Percentiles rank a stretch among this genome's conserved stretches.
Conservation (phyloP, 2,888 invertebrate genomes). For the Melikaiella ostensackeni region DNA sequence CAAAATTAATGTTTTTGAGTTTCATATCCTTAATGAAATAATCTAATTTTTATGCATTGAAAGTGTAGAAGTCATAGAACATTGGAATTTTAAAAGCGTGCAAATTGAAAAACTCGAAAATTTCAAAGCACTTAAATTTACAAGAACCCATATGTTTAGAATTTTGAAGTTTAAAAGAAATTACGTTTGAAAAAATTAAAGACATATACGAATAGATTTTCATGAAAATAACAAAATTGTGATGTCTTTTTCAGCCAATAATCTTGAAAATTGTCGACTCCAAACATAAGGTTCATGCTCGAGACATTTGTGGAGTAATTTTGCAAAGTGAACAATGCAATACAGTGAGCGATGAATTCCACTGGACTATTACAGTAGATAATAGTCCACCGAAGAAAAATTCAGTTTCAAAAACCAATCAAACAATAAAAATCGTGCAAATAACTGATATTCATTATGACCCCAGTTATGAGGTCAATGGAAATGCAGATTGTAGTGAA, state of each 20-base stretch:
- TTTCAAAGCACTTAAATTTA: too few species aligned
- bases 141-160: too few species aligned
- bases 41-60: too few species aligned
- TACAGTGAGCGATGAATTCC: constrained; percentile 76
- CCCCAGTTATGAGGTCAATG: constrained; percentile 83
- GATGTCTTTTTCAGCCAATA: constrained; percentile 79
- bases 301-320: constrained; percentile 80
- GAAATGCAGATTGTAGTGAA: constrained; percentile 85
- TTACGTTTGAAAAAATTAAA: too few species aligned
- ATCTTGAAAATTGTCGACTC: constrained; percentile 81
- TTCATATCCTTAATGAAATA: too few species aligned
- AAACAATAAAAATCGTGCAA: constrained; percentile 81
- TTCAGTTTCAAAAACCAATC: constrained; percentile 44
- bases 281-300: constrained; percentile 78
- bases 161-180: too few species aligned
- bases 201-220: too few species aligned
- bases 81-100: too few species aligned
- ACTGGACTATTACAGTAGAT: constrained; percentile 78
- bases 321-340: constrained; percentile 79
- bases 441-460: constrained; percentile 90
- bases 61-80: too few species aligned
- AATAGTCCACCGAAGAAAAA: constrained; percentile 46
- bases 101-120: too few species aligned
- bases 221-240: constrained; percentile 14
- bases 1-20: too few species aligned